Evolutionary conservation across 2,113 vertebrate genomes (phyloP).

Genomic region (Oryctolagus cuniculus): mOryCun1.1 NC_091439.1:26232001-26232500

Average conservation of each 20-base stretch:
- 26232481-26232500: conserved; percentile 46
- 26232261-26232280: conserved; percentile 64
- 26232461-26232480: conserved; percentile 20
- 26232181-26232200: conserved; percentile 39
- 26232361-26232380: conserved; percentile 58
- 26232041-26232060: neutral
- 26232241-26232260: conserved; percentile 41
- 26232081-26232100: neutral
- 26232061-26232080: conserved; percentile 8
- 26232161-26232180: conserved; percentile 49
- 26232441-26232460: neutral
- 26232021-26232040: neutral
- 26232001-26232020: neutral
- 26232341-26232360: conserved; percentile 1
- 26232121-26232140: conserved; percentile 38
- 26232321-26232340: conserved; percentile 16
- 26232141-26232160: neutral
- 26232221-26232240: neutral
- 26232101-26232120: neutral
- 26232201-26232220: neutral
- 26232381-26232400: neutral
- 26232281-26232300: conserved; percentile 56
- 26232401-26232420: conserved; percentile 43
- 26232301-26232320: conserved; percentile 59
- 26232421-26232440: conserved; percentile 41